Conservation (phyloP, 2,888 invertebrate genomes). For the Drosophila melanosoma region DNA sequence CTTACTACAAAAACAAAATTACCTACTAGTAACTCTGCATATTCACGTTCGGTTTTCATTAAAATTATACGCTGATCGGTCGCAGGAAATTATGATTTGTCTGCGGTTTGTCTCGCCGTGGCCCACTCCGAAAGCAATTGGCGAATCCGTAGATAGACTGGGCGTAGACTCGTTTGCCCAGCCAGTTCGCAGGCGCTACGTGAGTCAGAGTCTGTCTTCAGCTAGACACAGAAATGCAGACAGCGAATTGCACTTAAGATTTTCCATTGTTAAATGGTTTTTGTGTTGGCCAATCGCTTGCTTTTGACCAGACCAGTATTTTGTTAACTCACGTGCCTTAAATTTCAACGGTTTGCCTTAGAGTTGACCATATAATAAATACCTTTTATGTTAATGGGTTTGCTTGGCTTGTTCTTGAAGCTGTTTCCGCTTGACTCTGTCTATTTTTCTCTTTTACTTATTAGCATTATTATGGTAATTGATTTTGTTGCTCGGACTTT, state of each 20-base stretch:
- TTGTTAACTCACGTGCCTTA: constrained; percentile 44
- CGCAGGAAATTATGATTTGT: constrained; percentile 73
- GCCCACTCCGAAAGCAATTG: constrained; percentile 28
- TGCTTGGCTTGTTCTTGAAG: constrained; percentile 2
- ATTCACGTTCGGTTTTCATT: constrained; percentile 49
- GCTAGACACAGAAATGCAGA: constrained; percentile 15
- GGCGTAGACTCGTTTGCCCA: constrained; percentile 37
- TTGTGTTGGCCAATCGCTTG: constrained; percentile 19
- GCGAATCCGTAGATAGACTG: constrained; percentile 4
- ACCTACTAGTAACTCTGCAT: constrained; percentile 4
- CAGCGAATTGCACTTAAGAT: constrained; percentile 21
- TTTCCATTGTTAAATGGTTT: constrained; percentile 39
- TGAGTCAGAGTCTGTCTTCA: constrained; percentile 35
- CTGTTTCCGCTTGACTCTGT: constrained; percentile 15
- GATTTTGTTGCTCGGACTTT: constrained; percentile 34
- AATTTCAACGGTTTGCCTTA: constrained; percentile 43
- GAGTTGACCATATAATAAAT: constrained; percentile 18
- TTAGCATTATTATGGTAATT: constrained; percentile 72
- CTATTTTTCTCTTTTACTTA: constrained; percentile 36
- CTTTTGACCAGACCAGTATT: constrained; percentile 31
- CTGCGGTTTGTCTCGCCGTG: constrained; percentile 58
- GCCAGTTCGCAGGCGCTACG: constrained; percentile 26
- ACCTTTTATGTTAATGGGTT: constrained; percentile 42
- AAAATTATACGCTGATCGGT: constrained; percentile 53
- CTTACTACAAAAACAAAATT: background rate